phyloP scores from a whole-genome alignment of 2,888 invertebrate species.

The Leptopterna dolabrata region DNA sequence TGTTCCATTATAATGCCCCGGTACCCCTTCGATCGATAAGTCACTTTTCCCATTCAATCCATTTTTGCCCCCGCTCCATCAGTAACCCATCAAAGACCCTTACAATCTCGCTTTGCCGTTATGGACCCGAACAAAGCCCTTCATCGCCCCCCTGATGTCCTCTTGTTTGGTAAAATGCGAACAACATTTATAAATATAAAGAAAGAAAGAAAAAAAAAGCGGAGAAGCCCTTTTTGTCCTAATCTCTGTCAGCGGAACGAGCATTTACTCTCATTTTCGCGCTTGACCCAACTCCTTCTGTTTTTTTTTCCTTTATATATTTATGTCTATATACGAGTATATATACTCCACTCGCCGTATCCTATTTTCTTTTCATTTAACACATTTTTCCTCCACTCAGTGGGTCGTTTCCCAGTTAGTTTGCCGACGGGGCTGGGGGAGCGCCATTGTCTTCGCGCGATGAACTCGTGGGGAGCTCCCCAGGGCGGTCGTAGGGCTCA shows the following conservation, averaged over 20 bases:
- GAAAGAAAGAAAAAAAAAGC: background rate
- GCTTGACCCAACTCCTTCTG: background rate
- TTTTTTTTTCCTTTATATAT: background rate
- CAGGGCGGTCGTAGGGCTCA: background rate
- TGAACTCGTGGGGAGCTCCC: background rate
- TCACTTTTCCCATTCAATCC: background rate
- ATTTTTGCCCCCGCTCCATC: background rate
- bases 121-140: background rate
- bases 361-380: background rate
- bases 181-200: background rate
- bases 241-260: background rate
- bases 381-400: background rate
- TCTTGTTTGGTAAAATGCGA: background rate
- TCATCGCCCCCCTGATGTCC: background rate
- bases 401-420: background rate
- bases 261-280: background rate
- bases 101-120: background rate
- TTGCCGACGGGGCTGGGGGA: background rate
- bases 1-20: background rate
- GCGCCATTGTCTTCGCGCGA: background rate
- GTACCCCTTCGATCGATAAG: background rate
- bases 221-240: background rate
- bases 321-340: background rate
- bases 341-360: too few relatives aligned
- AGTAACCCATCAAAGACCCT: too few relatives aligned